Evolutionary conservation across 1,140 invertebrate genomes (phyloP).

Genomic region (Medauroidea extradentata): DNA sequence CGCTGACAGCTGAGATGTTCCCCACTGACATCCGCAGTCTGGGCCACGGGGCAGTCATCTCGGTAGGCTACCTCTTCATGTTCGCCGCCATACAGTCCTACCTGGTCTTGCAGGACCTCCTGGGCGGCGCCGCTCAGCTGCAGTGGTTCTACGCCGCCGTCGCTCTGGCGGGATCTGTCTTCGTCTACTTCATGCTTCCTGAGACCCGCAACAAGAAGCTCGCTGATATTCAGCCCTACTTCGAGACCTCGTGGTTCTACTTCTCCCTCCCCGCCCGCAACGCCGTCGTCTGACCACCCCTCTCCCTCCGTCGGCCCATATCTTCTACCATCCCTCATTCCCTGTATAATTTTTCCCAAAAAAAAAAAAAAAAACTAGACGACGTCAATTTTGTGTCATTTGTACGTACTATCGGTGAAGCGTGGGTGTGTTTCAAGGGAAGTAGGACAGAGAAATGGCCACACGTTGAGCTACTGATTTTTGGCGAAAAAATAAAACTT

Average conservation of each 20-base stretch:
- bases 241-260: slow-evolving; percentile 32
- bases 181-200: slow-evolving; percentile 59
- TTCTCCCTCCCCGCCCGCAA: too few species aligned
- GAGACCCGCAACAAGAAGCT: slow-evolving; percentile 67
- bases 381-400: too few species aligned
- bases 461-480: too few species aligned
- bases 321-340: too few species aligned
- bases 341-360: too few species aligned
- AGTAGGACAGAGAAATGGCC: too few species aligned
- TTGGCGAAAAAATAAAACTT: too few species aligned
- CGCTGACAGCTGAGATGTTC: slow-evolving; percentile 57
- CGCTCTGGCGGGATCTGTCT: slow-evolving; percentile 51
- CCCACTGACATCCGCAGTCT: slow-evolving; percentile 54
- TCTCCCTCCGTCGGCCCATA: too few species aligned
- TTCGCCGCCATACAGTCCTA: slow-evolving; percentile 51
- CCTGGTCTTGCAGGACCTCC: slow-evolving; percentile 36
- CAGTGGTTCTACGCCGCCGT: slow-evolving; percentile 67
- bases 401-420: too few species aligned
- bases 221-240: slow-evolving; percentile 60
- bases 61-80: slow-evolving; percentile 50
- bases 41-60: slow-evolving; percentile 49
- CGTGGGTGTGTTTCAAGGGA: too few species aligned
- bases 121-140: slow-evolving; percentile 53
- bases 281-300: too few species aligned
- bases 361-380: too few species aligned